A percentile compares a stretch with the other conserved stretches of the same genome.
phyloP scores from a whole-genome alignment of 2,797 vertebrate species.

The Todus mexicanus region DNA sequence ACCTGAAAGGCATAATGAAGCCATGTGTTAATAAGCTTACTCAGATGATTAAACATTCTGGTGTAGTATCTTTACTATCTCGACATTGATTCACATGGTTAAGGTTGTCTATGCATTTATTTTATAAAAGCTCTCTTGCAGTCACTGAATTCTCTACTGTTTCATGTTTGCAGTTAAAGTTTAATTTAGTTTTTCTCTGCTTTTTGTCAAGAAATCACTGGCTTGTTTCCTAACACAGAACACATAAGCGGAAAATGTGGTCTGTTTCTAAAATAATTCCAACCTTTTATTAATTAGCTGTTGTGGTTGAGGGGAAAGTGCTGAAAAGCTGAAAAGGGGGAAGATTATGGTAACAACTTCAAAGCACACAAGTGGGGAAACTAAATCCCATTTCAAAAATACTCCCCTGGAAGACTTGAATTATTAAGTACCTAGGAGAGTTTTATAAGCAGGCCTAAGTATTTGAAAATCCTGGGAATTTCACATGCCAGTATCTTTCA shows the following conservation, averaged over 20 bases:
- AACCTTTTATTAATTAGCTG: neutral
- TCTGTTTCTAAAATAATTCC: neutral
- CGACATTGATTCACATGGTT: neutral
- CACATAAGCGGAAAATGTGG: neutral
- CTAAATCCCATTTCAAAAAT: neutral
- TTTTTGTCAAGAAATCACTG: neutral
- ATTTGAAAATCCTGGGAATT: neutral
- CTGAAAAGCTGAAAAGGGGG: neutral
- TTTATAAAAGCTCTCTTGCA: neutral
- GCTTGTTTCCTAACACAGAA: neutral
- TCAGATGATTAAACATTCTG: neutral
- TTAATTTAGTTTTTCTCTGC: neutral
- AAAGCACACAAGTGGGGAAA: neutral
- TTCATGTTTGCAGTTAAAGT: neutral
- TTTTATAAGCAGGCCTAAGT: neutral
- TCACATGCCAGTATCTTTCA: neutral
- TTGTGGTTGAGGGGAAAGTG: neutral
- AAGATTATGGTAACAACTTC: neutral
- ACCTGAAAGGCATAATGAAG: neutral
- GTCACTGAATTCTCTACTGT: neutral
- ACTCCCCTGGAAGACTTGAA: neutral
- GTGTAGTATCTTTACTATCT: neutral
- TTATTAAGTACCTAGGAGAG: neutral
- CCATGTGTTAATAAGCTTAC: neutral
- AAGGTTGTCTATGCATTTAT: neutral